Percentiles rank a stretch among this genome's conserved stretches.
phyloP scores from a whole-genome alignment of 2,113 vertebrate genomes.

The Siphamia tubifer region DNA sequence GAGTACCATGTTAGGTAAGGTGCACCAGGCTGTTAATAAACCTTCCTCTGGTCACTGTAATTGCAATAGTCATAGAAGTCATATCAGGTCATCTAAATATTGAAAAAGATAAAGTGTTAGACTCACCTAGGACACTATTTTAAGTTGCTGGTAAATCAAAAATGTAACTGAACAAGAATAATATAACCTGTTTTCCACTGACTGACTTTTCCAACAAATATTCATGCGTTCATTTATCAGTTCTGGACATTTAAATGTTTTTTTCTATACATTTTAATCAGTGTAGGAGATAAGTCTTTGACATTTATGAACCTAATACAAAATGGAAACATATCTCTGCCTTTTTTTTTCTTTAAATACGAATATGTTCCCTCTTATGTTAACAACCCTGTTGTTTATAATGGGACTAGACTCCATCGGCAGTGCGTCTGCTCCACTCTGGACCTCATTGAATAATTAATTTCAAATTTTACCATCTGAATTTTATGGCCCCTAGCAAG shows the following conservation, averaged over 20 bases:
- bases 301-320: neutral
- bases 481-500: slow-evolving; percentile 26
- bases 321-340: neutral
- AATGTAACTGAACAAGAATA: neutral
- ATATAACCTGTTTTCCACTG: no score
- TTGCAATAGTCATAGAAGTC: neutral
- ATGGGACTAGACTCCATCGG: neutral
- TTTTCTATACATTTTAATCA: no score
- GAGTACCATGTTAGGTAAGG: neutral
- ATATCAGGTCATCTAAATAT: neutral
- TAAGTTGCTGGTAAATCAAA: neutral
- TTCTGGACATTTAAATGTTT: no score
- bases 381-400: slow-evolving; percentile 7
- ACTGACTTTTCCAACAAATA: no score
- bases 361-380: neutral
- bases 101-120: no score
- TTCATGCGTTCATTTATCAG: no score
- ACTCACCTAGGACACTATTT: no score
- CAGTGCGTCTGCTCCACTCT: slow-evolving; percentile 21
- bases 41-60: neutral
- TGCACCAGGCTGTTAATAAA: slow-evolving; percentile 17
- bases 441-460: slow-evolving; percentile 39
- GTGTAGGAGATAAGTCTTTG: neutral
- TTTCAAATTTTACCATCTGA: slow-evolving; percentile 1
- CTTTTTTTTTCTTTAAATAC: neutral